Evolutionary conservation across 2,797 vertebrate species (phyloP), one percentile per base, ranked within the genome.

Genomic region (Enoplosus armatus): DNA sequence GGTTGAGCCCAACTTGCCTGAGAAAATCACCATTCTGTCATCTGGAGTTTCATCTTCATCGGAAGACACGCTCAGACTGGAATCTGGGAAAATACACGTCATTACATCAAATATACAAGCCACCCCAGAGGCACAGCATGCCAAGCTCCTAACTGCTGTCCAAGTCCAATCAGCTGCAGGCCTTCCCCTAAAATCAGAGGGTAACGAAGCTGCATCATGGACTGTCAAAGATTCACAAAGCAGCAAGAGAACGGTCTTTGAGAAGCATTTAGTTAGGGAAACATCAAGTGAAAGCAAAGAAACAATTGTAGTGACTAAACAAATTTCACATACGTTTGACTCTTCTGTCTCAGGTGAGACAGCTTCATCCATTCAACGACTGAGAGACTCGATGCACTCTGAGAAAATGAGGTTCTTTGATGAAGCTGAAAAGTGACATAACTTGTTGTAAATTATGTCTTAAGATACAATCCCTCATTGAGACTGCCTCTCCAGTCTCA

Each of bases 371-470:
- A 90, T 95, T 69, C 91, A 91, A 67, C 93, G 88, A 33, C 85
- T 96, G 20, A 94, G 54, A 89, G 91, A 96, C 74, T 90, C 92
- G 4, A 89, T 96, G 77, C 95, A 95, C 88, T 80, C 89, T 27
- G 95, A 96, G 59, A 96, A 96, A 90, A 95, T 96, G 90, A 94
- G 50, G 83, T 96, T 96, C 90, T 96, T 95, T 82, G 94, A 96
- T 20, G 88, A 77, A 15, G 84, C 75, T 22, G 85, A 94, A 56
- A 87, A 91, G 82, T 93, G 72, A 89, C 80, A 26, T 18, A 22
- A 16, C 2, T 76, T 20, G 1, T 35, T 47, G 6, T 64, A 62
- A 68, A 69, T 41, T 1, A 27, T 5, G 27, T 37, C 10, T 61
- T 45, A 65, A 77, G 61, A 61, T 54, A 27, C 22, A 50, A 33